phyloP scores from a whole-genome alignment of 2,797 vertebrate species.

The Rallus crepitans region DNA sequence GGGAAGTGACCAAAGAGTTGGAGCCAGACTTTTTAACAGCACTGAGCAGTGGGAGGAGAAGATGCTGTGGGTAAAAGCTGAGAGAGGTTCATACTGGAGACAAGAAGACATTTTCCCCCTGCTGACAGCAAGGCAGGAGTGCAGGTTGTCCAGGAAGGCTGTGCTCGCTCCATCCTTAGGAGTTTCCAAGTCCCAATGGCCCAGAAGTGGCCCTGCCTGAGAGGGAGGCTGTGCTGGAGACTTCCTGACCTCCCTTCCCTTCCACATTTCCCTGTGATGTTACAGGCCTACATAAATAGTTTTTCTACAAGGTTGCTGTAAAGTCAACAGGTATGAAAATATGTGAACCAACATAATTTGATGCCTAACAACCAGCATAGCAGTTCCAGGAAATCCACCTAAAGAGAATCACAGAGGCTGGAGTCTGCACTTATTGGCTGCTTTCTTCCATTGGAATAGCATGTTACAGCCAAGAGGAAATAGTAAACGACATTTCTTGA shows the following conservation, averaged over 20 bases:
- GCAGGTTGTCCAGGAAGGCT: not conserved
- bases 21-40: not conserved
- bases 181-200: not conserved
- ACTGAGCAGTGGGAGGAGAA: not conserved
- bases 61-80: not conserved
- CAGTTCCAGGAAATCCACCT: not conserved
- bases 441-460: not conserved
- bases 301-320: not conserved
- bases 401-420: not conserved
- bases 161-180: not conserved
- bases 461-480: not conserved
- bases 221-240: not conserved
- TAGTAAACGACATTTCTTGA: not conserved
- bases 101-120: not conserved
- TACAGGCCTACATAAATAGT: not conserved
- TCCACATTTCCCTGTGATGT: not conserved
- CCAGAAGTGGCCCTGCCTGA: not conserved
- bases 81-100: not conserved
- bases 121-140: not conserved
- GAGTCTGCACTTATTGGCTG: not conserved
- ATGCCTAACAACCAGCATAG: not conserved
- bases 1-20: accelerated
- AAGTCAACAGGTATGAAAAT: not conserved
- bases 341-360: not conserved
- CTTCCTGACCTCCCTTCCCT: not conserved